phyloP scores from a whole-genome alignment of 2,113 vertebrate species.

The Noctilio leporinus region DNA sequence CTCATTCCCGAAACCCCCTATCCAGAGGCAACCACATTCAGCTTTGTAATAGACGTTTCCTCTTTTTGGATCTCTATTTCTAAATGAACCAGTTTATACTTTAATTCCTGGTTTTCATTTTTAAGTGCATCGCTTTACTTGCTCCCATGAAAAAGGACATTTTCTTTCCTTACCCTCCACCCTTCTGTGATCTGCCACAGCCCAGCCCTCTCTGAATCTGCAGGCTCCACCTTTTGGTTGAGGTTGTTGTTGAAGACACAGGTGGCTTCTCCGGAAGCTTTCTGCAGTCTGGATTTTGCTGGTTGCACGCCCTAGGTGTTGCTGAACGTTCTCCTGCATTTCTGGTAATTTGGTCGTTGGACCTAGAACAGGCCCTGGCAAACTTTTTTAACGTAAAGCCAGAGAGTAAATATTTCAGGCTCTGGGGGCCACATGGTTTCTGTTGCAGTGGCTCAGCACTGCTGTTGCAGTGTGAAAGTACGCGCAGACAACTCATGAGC shows the following conservation, averaged over 20 bases:
- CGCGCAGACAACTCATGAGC: fast-evolving
- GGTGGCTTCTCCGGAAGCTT: not conserved
- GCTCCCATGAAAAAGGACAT: not conserved
- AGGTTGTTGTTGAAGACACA: not conserved
- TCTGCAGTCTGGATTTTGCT: not conserved
- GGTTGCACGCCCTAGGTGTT: fast-evolving
- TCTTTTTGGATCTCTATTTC: not conserved
- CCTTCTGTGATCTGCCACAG: not conserved
- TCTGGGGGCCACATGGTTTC: not conserved
- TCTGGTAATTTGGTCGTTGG: not conserved
- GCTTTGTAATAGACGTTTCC: not conserved
- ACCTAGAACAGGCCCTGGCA: not conserved
- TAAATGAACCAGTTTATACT: not conserved
- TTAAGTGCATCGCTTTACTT: not conserved
- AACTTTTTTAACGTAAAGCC: not conserved
- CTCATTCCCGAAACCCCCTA: not conserved
- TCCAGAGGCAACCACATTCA: not conserved
- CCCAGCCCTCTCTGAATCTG: not conserved
- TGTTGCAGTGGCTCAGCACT: not conserved
- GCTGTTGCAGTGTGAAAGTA: not conserved
- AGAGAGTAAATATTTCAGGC: not conserved
- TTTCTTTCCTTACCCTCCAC: not conserved
- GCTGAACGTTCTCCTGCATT: not conserved
- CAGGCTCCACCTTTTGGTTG: not conserved
- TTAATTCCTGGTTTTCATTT: not conserved